Evolutionary conservation across 2,888 invertebrate genomes (phyloP).

Genomic region (Dorcus hopei): DNA sequence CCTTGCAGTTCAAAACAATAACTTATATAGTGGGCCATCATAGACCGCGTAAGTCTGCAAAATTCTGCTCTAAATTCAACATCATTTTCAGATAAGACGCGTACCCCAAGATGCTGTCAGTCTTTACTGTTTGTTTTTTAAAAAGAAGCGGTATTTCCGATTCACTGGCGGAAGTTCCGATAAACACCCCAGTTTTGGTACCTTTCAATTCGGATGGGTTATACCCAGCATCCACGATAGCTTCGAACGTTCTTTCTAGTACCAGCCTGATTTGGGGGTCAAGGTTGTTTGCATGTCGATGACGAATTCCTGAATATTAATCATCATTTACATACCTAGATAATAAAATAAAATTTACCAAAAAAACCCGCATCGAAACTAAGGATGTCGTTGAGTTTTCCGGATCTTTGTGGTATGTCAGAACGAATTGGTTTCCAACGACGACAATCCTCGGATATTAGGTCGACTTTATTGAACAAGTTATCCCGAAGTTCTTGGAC

Average conservation of each 20-base stretch:
- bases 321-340: background rate
- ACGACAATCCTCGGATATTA: constrained; percentile 76
- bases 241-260: constrained; percentile 60
- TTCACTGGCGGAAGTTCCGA: constrained; percentile 76
- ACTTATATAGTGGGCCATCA: constrained; percentile 87
- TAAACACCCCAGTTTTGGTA: constrained; percentile 74
- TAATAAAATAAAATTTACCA: constrained; percentile 32
- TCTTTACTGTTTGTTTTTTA: constrained; percentile 68
- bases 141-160: constrained; percentile 58
- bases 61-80: background rate
- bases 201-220: constrained; percentile 70
- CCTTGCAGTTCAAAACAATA: constrained; percentile 82
- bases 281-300: constrained; percentile 68
- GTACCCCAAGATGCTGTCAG: constrained; percentile 86
- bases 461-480: constrained; percentile 74
- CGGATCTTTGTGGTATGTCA: constrained; percentile 60
- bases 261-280: constrained; percentile 58
- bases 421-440: constrained; percentile 70
- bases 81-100: constrained; percentile 34
- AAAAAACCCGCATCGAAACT: constrained; percentile 59
- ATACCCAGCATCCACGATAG: constrained; percentile 60
- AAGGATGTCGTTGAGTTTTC: constrained; percentile 57
- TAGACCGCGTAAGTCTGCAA: constrained; percentile 52
- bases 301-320: constrained; percentile 56
- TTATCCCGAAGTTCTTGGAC: constrained; percentile 67